Evolutionary conservation across 2,888 invertebrate species (phyloP), one percentile per base, ranked within the genome.

Genomic region (Cryptus armator): DNA sequence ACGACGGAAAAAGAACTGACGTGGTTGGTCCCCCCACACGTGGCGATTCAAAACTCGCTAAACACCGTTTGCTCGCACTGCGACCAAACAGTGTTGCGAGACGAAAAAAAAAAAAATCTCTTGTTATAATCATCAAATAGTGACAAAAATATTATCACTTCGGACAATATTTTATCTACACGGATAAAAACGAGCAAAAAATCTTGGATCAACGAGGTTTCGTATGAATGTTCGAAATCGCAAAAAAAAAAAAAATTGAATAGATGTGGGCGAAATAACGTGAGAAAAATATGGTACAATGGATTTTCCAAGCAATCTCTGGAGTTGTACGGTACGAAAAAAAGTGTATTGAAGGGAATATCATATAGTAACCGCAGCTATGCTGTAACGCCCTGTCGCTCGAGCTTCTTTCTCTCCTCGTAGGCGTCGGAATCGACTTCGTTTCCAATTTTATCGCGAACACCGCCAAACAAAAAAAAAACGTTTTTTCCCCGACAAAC

Each of bases 1-100:
- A 62, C 74, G 64, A 72, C 3, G 24, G 44, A 53, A 29, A 7
- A 37, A 62, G 32, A 62, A 62, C 32, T 7, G 14, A 3, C 59
- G n/a, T 12, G 32, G 6, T 62, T 32, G 29, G 29, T 32, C n/a
- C 5, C 5, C 6, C 32, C 32, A n/a, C 32, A 32, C 32, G 29
- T n/a, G 62, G 4, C 9, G 12, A 56, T 12, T 12, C 24, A 19
- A 56, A 62, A 29, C 7, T 29, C 62, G 29, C 32, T n/a, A 6
- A 29, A 62, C 24, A 32, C 29, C 14, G 29, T 14, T 12, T 3
- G 29, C 59, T 59, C 59, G 59, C 24, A 9, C 29, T 59, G 9
- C 6, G 9, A 16, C 53, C 9, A 16, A 53, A 53, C 9, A 53
- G 10, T 3, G 0, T 16, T 9, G 9, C 37, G 37, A 53, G 16